Evolutionary conservation across 2,797 vertebrate genomes (phyloP).

Genomic region (Crocodylus rhombifer): DNA sequence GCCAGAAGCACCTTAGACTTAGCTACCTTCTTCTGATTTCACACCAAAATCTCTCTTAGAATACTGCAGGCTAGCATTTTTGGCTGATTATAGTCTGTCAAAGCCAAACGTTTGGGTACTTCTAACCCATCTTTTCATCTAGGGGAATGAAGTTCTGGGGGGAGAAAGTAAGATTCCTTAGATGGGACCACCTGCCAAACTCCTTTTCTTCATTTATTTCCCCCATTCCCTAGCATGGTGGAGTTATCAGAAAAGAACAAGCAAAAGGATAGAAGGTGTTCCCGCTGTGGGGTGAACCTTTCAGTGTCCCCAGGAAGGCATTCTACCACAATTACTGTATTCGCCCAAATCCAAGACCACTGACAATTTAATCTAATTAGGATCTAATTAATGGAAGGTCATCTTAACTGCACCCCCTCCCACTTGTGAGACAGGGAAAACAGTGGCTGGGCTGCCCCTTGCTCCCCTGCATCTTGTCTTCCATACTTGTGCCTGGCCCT

Average conservation of each 20-base stretch:
- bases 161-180: neutral
- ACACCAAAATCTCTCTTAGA: neutral
- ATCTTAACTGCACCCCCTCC: no score
- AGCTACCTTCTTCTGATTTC: neutral
- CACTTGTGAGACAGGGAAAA: no score
- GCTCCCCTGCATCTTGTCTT: no score
- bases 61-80: neutral
- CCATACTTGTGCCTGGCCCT: no score
- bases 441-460: no score
- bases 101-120: neutral
- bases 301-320: neutral
- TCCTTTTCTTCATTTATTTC: slow-evolving; percentile 4
- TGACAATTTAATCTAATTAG: no score
- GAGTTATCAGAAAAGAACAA: neutral
- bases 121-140: neutral
- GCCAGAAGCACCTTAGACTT: neutral
- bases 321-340: neutral
- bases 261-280: slow-evolving; percentile 14
- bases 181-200: slow-evolving; percentile 39
- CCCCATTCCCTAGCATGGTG: neutral
- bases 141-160: neutral
- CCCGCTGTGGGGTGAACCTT: slow-evolving; percentile 27
- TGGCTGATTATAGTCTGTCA: neutral
- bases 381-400: no score
- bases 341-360: no score